Conservation (phyloP, 2,888 invertebrate species). For the Cosmia pyralina region DNA sequence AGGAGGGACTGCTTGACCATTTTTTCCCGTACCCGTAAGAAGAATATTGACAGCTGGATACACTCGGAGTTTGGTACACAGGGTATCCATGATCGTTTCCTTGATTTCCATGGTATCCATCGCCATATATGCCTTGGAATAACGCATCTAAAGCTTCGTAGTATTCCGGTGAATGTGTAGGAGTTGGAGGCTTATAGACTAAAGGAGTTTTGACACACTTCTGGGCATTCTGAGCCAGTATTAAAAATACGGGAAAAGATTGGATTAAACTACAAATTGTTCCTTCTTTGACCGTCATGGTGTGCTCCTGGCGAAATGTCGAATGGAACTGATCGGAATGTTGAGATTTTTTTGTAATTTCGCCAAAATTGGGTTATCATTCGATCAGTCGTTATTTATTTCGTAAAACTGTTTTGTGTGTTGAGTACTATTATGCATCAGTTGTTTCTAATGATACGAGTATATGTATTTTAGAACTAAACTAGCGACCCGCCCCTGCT, state of each 20-base stretch:
- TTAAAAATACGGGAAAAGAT: constrained; percentile 82
- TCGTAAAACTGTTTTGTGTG: constrained; percentile 49
- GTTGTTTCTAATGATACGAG: constrained; percentile 6
- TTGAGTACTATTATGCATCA: constrained; percentile 52
- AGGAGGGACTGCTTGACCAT: constrained; percentile 32
- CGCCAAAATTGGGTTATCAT: constrained; percentile 67
- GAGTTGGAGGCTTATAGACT: constrained; percentile 82
- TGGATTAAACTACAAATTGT: constrained; percentile 83
- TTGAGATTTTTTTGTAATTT: constrained; percentile 23
- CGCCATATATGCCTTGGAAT: constrained; percentile 76
- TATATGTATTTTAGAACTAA: neutral
- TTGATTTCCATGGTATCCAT: constrained; percentile 63
- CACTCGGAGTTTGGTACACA: constrained; percentile 41
- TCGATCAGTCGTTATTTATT: constrained; percentile 64
- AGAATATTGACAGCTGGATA: constrained; percentile 55
- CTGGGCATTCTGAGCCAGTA: constrained; percentile 82
- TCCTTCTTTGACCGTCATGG: constrained; percentile 81
- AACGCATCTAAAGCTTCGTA: constrained; percentile 84
- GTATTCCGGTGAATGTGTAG: constrained; percentile 84
- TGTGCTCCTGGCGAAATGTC: constrained; percentile 17
- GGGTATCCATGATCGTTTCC: constrained; percentile 42
- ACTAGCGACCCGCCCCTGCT: neutral
- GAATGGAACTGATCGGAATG: constrained; percentile 56
- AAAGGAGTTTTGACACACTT: constrained; percentile 83
- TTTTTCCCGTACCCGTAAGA: constrained; percentile 61